Evolutionary conservation across 2,797 vertebrate species (phyloP), one percentile per base, ranked within the genome.

Genomic region (Margarornis squamiger): DNA sequence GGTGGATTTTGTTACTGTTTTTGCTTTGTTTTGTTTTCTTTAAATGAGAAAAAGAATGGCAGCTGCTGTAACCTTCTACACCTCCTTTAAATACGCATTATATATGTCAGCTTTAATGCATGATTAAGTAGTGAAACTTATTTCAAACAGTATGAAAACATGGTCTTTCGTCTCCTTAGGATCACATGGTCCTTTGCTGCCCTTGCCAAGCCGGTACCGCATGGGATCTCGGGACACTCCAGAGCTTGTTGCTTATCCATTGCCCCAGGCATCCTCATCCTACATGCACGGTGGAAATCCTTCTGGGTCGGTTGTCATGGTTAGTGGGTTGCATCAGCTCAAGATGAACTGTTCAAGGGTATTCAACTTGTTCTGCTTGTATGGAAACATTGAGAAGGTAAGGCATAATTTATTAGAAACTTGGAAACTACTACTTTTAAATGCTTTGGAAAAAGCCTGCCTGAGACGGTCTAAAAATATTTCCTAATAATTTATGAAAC

Each of bases 321-420:
- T 99, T 95, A 99, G 99, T 95, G 99, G 99, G 65, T 98, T 99
- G 89, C 99, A 99, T 97, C 98, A 98, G 30, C 97, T 98, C 91
- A 99, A 99, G 97, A 99, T 99, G 99, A 99, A 99, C 98, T 99
- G 99, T 97, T 99, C 98, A 51, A 98, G 99, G 91, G 99, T 99
- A 97, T 99, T 99, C 98, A 99, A 99, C 98, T 98, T 99, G 62
- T 99, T 99, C 98, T 99, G 99, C 97, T 98, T 99, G 72, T 99
- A 99, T 83, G 99, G 99, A 92, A 99, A 99, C 98, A 99, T 99
- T 84, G 99, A 99, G 98, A 99, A 99, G 99, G 99, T 99, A 96
- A 96, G 72, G 76, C 87, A 92, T n/a, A 3, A 57, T 86, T 88
- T 84, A 27, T 88, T 86, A 78, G 62, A 52, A 71, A 62, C 61